Evolutionary conservation across 2,113 vertebrate genomes (phyloP), one percentile per base, ranked within the genome.

Genomic region (Pyxicephalus adspersus): DNA sequence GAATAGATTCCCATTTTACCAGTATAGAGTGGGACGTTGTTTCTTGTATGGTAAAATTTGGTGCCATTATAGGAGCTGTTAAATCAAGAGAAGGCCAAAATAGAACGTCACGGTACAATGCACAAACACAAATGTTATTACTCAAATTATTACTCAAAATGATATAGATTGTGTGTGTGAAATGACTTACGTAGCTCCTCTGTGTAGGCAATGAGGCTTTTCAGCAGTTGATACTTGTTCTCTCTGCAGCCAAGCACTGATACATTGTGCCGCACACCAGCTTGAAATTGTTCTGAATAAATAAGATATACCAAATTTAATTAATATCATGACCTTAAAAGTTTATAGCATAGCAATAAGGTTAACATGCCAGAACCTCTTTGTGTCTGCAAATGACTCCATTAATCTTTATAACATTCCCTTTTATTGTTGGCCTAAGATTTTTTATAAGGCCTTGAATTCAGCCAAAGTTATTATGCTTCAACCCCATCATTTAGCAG

Each of bases 1-100:
- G 89, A 83, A 94, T 91, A 7, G 91, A 86, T 22, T 93, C 88
- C 93, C 93, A 94, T 82, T 88, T 93, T 18, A 94, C 89, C 58
- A 90, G 23, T 71, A 94, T 91, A 0, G 92, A 93, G 79, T 93
- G 91, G 64, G 92, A 90, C 57, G 93, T 92, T 0, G 92, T 91
- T 66, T 90, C 87, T 84, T 90, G 88, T 17, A 93, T 90, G 22
- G 86, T 91, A 73, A 92, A 92, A 86, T 90, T 87, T 11, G 92
- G 92, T 11, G 92, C 90, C 18, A 86, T 87, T 58, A 80, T 83
- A 22, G 93, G 93, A 76, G 90, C 93, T 94, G 84, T 18, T 2
- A 64, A 70, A 67, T 63, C 28, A 17, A 26, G 83, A 61, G 9
- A 2, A 25, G 8, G 38, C 9, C 16, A 45, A 68, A 68, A 34